Evolutionary conservation across 2,888 invertebrate genomes (phyloP), one percentile per base, ranked within the genome.

Genomic region (Liposcelis brunnea): DNA sequence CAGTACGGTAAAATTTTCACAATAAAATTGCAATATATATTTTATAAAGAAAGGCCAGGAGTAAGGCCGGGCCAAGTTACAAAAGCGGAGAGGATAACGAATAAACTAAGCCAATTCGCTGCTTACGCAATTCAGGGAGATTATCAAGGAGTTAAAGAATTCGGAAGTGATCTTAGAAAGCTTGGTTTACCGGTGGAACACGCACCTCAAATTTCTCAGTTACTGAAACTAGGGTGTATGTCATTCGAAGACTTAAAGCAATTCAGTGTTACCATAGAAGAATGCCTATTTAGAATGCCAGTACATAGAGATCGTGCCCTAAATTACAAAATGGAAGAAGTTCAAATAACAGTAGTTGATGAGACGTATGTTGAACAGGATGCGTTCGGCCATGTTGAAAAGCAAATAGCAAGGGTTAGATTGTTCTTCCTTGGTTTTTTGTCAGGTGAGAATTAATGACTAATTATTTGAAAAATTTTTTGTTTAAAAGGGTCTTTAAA

Each of bases 1-100:
- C 90, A 94, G 63, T 99, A 85, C 62, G 97, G 97, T 26, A 99
- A 99, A 69, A 95, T 98, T 55, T 97, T 98, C 68, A 98, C 98
- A 1, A 77, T 97, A 47, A 78, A 83, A 61, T 66, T 94, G 53
- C 97, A 97, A 63, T 95, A 94, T 60, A 85, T 97, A 46, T 91
- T 95, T 64, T 98, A 98, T 64, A 93, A 95, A 63, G 98, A 98
- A 63, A 72, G 95, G 10, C 94, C 97, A 0, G 97, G 97, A 2
- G 90, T 94, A 14, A 70, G 94, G 51, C 91, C 93, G 0, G 93
- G 93, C 0, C 90, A 91, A 62, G 87, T 91, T 49, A 86, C 87
- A 47, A 91, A 91, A 62, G 91, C 91, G 12, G 90, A 87, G 66
- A 73, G 89, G 48, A 77, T 91, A 52, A 89, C 90, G 1, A 89